phyloP scores from a whole-genome alignment of 2,113 vertebrate species.

The Cephalopterus ornatus region DNA sequence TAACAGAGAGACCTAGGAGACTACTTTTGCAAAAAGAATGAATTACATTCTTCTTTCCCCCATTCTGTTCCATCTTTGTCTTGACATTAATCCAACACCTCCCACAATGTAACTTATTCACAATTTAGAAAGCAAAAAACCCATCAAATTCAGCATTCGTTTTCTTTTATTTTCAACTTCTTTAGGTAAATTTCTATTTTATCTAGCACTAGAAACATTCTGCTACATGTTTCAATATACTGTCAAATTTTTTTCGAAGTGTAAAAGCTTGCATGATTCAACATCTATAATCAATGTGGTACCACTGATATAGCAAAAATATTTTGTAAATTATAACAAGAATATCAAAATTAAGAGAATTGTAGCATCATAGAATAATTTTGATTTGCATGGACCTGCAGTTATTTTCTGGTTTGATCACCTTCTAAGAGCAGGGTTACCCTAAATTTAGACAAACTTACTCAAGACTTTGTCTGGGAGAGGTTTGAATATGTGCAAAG shows the following conservation, averaged over 20 bases:
- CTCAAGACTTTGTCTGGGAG: neutral
- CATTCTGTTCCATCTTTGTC: neutral
- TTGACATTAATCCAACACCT: constrained; percentile 11
- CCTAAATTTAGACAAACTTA: neutral
- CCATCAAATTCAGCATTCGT: neutral
- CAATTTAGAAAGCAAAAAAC: neutral
- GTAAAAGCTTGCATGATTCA: neutral
- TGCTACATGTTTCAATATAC: neutral
- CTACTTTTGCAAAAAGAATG: constrained; percentile 16
- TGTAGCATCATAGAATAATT: neutral
- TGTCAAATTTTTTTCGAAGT: neutral
- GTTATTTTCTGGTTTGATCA: neutral
- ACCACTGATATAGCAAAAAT: neutral
- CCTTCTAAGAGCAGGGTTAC: neutral
- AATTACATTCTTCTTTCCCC: neutral
- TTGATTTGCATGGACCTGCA: neutral
- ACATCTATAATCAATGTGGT: neutral
- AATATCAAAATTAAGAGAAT: neutral
- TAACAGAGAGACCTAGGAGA: neutral
- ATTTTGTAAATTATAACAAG: neutral
- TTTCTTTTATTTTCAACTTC: neutral
- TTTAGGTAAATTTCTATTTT: constrained; percentile 39
- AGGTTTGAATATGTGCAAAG: neutral
- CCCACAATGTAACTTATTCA: neutral
- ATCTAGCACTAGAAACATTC: neutral